Conservation (phyloP, 2,113 vertebrate genomes). For the Lampris incognitus region DNA sequence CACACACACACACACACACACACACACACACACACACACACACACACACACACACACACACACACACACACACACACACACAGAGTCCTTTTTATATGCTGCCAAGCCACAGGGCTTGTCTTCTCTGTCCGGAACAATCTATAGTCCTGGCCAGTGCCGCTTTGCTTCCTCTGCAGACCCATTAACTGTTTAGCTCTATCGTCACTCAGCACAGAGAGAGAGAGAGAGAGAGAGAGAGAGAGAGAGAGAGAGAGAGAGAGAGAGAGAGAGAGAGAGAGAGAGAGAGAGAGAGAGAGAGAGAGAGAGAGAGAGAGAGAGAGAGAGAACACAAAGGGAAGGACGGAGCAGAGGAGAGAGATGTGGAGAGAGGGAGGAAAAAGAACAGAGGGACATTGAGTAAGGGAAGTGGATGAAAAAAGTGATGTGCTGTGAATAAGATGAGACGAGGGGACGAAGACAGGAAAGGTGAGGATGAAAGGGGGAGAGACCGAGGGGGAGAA, state of each 20-base stretch:
- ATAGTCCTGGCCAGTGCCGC: not conserved
- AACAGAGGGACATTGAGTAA: not conserved
- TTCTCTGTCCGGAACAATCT: too few relatives aligned
- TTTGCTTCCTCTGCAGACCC: slow-evolving; percentile 52
- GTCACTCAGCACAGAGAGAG: slow-evolving; percentile 61
- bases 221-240: not conserved
- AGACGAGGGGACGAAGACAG: slow-evolving; percentile 11
- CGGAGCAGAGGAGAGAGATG: slow-evolving; percentile 34
- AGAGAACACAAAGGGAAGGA: slow-evolving; percentile 62
- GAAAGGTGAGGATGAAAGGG: not conserved
- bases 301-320: slow-evolving; percentile 38
- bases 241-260: too few relatives aligned
- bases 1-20: too few relatives aligned
- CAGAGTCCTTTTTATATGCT: slow-evolving; percentile 24
- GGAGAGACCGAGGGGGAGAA: not conserved
- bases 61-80: slow-evolving; percentile 11
- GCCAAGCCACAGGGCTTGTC: slow-evolving; percentile 14
- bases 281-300: not conserved
- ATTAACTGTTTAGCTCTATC: slow-evolving; percentile 62
- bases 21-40: not conserved
- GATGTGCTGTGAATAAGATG: slow-evolving; percentile 11
- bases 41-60: not conserved
- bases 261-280: slow-evolving; percentile 10
- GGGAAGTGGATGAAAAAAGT: slow-evolving; percentile 5
- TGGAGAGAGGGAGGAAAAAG: slow-evolving; percentile 14